These are phyloP conservation scores for Aricia artaxerxes DNA, from an alignment of 2,888 invertebrate genomes.

Conservation along the genomic window DNA sequence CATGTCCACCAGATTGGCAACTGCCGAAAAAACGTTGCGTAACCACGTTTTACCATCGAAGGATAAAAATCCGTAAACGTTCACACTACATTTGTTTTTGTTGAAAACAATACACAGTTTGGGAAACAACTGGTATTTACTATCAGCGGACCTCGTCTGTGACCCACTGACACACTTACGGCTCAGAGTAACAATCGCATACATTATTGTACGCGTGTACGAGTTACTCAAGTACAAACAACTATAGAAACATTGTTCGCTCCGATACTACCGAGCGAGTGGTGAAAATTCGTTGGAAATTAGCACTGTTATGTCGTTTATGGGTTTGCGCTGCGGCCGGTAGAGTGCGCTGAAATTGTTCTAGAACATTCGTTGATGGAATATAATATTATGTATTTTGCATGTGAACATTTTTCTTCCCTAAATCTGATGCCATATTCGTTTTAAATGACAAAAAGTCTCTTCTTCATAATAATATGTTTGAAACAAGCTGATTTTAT, in stretches of 20 bases:
- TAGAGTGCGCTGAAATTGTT: constrained; percentile 4
- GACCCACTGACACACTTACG: constrained; percentile 85
- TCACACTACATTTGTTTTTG: constrained; percentile 33
- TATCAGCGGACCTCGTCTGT: constrained; percentile 70
- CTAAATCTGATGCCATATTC: background rate
- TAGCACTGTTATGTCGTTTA: background rate
- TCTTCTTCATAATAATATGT: background rate
- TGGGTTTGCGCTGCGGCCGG: background rate
- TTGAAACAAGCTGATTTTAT: background rate
- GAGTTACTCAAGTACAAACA: constrained; percentile 29
- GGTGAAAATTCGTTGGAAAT: constrained; percentile 12
- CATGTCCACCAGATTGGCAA: constrained; percentile 1
- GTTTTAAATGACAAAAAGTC: background rate
- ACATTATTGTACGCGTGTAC: constrained; percentile 34
- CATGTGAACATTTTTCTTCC: background rate
- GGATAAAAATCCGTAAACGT: background rate
- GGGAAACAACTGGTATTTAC: constrained; percentile 58
- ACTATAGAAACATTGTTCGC: constrained; percentile 19
- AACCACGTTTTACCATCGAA: background rate
- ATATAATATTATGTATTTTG: no score
- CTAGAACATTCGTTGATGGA: background rate
- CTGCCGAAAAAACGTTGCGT: background rate
- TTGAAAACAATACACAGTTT: constrained; percentile 55
- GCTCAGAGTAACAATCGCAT: constrained; percentile 65
- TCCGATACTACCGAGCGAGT: background rate